Conservation (phyloP, 2,113 vertebrate species). For the Nycticryphes semicollaris region DNA sequence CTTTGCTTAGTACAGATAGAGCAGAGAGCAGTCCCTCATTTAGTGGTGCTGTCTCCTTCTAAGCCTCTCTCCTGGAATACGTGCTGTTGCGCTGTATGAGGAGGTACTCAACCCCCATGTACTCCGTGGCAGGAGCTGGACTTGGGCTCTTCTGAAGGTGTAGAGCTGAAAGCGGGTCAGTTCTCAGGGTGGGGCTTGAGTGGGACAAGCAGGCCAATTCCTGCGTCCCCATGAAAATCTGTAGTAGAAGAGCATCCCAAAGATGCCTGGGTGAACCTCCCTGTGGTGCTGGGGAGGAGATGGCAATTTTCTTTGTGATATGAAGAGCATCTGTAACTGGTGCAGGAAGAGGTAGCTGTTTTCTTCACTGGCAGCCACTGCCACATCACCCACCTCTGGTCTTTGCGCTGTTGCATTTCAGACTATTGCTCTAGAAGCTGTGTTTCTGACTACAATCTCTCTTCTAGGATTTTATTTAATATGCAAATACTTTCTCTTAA, state of each 20-base stretch:
- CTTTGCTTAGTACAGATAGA: neutral
- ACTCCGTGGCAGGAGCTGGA: neutral
- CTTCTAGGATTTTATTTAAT: neutral
- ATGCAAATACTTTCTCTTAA: neutral
- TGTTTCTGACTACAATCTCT: neutral
- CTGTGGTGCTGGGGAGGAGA: neutral
- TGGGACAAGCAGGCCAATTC: neutral
- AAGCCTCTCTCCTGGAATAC: neutral
- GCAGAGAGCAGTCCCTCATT: neutral
- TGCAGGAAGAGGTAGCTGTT: neutral
- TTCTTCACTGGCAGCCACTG: neutral
- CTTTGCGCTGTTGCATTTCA: neutral
- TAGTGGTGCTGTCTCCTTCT: neutral
- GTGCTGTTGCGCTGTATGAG: neutral
- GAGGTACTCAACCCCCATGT: neutral
- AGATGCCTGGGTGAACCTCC: neutral
- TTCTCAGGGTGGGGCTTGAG: neutral
- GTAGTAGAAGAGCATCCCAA: neutral
- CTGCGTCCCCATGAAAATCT: neutral
- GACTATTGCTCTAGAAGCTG: neutral
- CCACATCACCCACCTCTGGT: neutral
- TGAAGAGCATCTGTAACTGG: neutral
- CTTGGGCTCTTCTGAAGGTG: neutral
- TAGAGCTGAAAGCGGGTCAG: neutral
- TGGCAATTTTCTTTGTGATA: neutral